Evolutionary conservation across 2,888 invertebrate species (phyloP), one percentile per base, ranked within the genome.

Genomic region (Slavum lentiscoides): DNA sequence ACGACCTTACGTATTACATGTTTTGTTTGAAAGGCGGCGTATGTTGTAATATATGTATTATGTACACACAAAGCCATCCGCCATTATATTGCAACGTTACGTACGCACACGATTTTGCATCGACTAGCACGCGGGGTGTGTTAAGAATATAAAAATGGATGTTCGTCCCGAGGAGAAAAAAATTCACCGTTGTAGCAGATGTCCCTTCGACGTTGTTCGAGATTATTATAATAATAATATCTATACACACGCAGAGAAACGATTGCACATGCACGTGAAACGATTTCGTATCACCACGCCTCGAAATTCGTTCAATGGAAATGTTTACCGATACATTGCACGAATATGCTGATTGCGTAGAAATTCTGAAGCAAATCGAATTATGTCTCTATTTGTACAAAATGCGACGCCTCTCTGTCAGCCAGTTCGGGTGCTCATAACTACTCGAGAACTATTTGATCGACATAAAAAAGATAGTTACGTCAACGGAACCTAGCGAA

Each of bases 61-160:
- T 30, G 4, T 30, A 4, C 3, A 11, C 13, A 15, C 13, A 11
- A 49, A 21, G 43, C 5, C n/a, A 59, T 72, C 59, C 30, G 21
- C 58, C 17, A 21, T n/a, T 62, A 37, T 30, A 30, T 74, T 21
- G 64, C n/a, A 19, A 6, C 30, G 64, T 74, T 67, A 58, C 58
- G 66, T 43, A 58, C 58, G 66, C 23, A 58, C 66, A 43, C 23
- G 64, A 37, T 62, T 74, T 53, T 3, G n/a, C 53, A 64, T 55
- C 21, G 30, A 30, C 62, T 55, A 17, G 74, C 37, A 37, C 15
- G 49, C 49, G 15, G 62, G 21, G 15, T 17, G 74, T 39, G 58
- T 23, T 53, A 23, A 66, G 74, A 75, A 75, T 75, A 75, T 39
- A 11, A 58, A 67, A 75, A 67, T 0, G 58, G 55, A 21, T 19